Evolutionary conservation across 2,888 invertebrate species (phyloP), one percentile per base, ranked within the genome.

Genomic region (Physocephala rufipes): DNA sequence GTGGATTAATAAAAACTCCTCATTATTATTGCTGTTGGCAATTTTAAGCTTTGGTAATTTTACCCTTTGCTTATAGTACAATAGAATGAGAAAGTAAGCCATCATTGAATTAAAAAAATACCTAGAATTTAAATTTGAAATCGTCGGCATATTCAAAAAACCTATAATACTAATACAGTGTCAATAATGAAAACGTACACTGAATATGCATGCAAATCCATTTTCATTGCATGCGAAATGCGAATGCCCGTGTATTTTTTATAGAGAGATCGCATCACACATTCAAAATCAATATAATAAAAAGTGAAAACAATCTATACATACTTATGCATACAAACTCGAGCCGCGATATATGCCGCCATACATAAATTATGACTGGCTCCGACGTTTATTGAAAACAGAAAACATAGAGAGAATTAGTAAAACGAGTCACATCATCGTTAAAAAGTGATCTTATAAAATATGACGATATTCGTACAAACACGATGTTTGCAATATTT

Each of bases 291-390:
- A 21, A 53, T 61, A 49, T 62, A 69, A 61, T 63, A 69, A 69
- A 69, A 69, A 69, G 62, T 55, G 69, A 69, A 69, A 69, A 36
- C 43, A 45, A 63, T 24, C 43, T 24, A 16, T n/a, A 58, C 43
- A n/a, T 36, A 36, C 36, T 4, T 36, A 36, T 55, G 55, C n/a
- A 30, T 55, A n/a, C 21, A 49, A 16, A 45, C 16, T 30, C 59
- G 2, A 21, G 30, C 16, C 24, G 21, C 13, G 24, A 69, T 24
- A 36, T 28, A 43, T 30, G 24, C 26, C 43, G 53, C 15, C 7
- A 49, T n/a, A n/a, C n/a, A n/a, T 36, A 36, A 36, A 36, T 36
- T 36, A 36, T 36, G 36, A 36, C 9, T 36, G 36, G n/a, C n/a
- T n/a, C n/a, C n/a, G n/a, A n/a, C n/a, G n/a, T n/a, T 9, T 36